Evolutionary conservation across 2,113 vertebrate genomes (phyloP).

Genomic region (Archilochus colubris): DNA sequence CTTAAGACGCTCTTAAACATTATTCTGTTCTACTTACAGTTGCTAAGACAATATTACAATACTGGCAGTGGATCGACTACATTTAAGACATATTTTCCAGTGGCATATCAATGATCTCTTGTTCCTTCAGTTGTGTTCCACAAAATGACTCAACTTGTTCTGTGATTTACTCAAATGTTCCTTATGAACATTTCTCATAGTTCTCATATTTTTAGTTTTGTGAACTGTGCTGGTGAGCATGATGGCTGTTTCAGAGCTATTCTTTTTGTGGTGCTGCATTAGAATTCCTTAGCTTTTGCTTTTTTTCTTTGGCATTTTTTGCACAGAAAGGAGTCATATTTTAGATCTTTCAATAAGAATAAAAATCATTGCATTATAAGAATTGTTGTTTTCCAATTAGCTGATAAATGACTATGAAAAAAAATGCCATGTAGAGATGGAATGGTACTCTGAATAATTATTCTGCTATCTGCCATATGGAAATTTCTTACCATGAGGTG

Average conservation of each 20-base stretch:
- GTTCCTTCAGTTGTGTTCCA: constrained; percentile 1
- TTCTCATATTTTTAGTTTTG: constrained; percentile 53
- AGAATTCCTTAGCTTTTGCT: not conserved
- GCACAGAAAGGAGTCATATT: not conserved
- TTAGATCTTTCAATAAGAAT: not conserved
- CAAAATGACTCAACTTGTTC: constrained; percentile 46
- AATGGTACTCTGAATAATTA: not conserved
- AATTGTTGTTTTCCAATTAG: not conserved
- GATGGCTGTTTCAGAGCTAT: constrained; percentile 3
- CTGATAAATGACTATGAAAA: not conserved
- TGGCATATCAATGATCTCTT: constrained; percentile 40
- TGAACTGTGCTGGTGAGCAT: not conserved
- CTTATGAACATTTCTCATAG: constrained; percentile 20
- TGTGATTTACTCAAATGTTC: constrained; percentile 43
- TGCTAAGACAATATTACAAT: constrained; percentile 13
- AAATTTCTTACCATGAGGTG: not conserved
- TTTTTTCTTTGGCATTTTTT: not conserved
- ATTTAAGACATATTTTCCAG: constrained; percentile 42
- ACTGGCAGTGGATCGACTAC: not conserved
- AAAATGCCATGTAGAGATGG: not conserved
- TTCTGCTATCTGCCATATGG: not conserved
- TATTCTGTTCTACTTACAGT: constrained; percentile 21
- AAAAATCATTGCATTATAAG: not conserved
- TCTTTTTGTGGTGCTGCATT: not conserved
- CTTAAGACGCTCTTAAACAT: not conserved